Evolutionary conservation across 1,140 invertebrate species (phyloP), one percentile per base, ranked within the genome.

Genomic region (Dolichoris vasculosae): DNA sequence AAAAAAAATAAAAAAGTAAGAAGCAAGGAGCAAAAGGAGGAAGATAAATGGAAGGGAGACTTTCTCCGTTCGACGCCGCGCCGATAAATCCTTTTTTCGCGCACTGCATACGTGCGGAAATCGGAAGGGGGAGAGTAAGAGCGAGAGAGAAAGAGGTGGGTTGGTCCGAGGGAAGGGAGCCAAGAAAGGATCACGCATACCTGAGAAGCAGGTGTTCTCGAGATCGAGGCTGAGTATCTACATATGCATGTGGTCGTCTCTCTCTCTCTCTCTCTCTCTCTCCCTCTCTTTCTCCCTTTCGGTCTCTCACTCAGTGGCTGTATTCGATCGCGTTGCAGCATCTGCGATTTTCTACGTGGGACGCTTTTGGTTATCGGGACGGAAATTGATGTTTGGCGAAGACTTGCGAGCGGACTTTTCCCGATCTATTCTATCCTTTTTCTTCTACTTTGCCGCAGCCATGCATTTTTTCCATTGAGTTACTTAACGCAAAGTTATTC

Each of bases 181-280:
- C 35, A 55, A 82, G 51, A 43, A 75, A 82, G 67, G 38, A 75
- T 71, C 69, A 40, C 67, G 46, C 46, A 73, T 82, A 82, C 67
- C 81, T 82, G 69, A 83, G 71, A n/a, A 73, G 82, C 82, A 83
- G 82, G 71, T 83, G 82, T 83, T 75, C 82, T 23, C 46, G 20
- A 30, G 46, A 48, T 1, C 17, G 35, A n/a, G 9, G 48, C 76
- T 23, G 11, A 51, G 23, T 1, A 38, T 59, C 46, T 71, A 82
- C 46, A 76, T 75, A 83, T 75, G 48, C 32, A 82, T 63, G 13
- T 38, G 26, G 0, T 13, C 26, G 20, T 23, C 1, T 78, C n/a
- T 43, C 15, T 59, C 13, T 7, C 55, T 26, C 23, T 26, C 20
- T 59, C 55, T 2, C 55, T 59, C 23, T 1, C 2, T 59, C 55